Evolutionary conservation across 2,888 invertebrate genomes (phyloP), one percentile per base, ranked within the genome.

Genomic region (Sarcophaga subvicina): DNA sequence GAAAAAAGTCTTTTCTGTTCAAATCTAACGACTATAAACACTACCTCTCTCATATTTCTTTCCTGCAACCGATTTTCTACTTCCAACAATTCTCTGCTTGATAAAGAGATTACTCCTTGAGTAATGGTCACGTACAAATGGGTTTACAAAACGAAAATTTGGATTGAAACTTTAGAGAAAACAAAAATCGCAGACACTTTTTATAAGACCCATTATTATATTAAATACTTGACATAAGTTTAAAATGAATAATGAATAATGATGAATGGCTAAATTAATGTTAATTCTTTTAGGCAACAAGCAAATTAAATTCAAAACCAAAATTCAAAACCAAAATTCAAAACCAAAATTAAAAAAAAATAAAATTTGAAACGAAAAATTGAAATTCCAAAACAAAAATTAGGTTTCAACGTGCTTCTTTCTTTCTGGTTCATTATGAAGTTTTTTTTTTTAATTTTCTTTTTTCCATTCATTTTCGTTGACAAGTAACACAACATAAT

Each of bases 371-470:
- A 59, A 70, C 11, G 69, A 45, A 27, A 27, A 27, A 20, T 20
- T 20, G 27, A 69, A 79, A 64, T 25, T 45, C 1, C 3, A 59
- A 77, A 72, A 12, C 59, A 66, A 66, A 60, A 72, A 45, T 62
- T 67, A 69, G 25, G 10, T 64, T 71, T 71, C 10, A 71, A 72
- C 84, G 84, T 85, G 84, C 84, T 85, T 80, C 27, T 80, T 45
- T 20, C 54, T 54, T 4, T 12, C 54, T 54, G 12, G 54, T 17
- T 54, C 5, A 4, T 70, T 66, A 76, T 66, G 59, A 70, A 71
- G 80, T 45, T 75, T 37, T 45, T 72, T n/a, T 60, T 17, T 3
- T 54, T 54, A 4, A 5, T 45, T 75, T 37, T 54, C 66, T n/a
- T 60, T 60, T 63, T 20, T 76, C 4, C 20, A 47, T 27, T 47